Evolutionary conservation across 2,113 vertebrate species (phyloP).

Genomic region (Chrysemys picta): DNA sequence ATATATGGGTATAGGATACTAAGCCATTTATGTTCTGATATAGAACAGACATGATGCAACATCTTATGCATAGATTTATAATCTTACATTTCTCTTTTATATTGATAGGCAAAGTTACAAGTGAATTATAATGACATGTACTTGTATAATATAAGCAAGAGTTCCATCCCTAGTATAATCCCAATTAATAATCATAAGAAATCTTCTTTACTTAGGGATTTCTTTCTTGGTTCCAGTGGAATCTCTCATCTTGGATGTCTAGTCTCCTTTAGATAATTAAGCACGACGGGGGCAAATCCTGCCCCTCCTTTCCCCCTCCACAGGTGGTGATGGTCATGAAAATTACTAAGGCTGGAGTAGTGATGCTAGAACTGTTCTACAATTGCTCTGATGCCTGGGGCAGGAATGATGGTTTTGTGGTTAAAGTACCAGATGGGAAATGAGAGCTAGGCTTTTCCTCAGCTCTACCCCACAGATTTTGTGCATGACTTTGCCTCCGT

Average conservation of each 20-base stretch:
- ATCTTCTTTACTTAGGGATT: not conserved
- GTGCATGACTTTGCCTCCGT: not conserved
- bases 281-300: not conserved
- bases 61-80: not conserved
- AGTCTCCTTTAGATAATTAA: not conserved
- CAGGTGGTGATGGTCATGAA: not conserved
- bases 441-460: not conserved
- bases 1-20: not conserved
- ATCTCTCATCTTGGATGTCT: not conserved
- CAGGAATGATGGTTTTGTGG: not conserved
- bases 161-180: not conserved
- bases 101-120: not conserved
- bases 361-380: not conserved
- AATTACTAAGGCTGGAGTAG: not conserved
- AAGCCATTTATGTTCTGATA: not conserved
- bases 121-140: not conserved
- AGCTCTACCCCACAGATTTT: not conserved
- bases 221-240: not conserved
- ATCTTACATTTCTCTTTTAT: not conserved
- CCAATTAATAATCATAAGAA: not conserved
- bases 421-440: not conserved
- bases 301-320: not conserved
- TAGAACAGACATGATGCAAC: not conserved
- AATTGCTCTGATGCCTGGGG: not conserved
- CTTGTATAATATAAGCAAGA: not conserved